Evolutionary conservation across 2,888 invertebrate genomes (phyloP), one percentile per base, ranked within the genome.

Genomic region (Megastigmus dorsalis): DNA sequence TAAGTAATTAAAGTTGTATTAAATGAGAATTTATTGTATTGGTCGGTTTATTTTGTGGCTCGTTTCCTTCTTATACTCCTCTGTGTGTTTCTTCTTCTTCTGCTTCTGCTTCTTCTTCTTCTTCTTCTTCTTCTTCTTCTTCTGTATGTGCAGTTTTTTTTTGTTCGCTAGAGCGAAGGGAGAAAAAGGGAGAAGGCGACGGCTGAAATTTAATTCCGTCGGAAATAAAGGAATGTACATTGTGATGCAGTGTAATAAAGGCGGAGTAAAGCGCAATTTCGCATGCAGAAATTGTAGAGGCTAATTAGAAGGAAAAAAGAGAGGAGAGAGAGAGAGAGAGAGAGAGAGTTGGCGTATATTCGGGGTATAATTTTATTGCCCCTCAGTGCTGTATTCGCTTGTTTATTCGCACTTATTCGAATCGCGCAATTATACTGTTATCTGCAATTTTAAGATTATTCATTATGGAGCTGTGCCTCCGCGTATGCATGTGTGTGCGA

Each of bases 1-100:
- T 54, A 45, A 73, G 73, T 54, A 52, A 73, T 74, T 65, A 70
- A 65, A 74, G 41, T 45, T 59, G 59, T 52, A 70, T 69, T 52
- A 54, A 71, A 71, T 30, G 60, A 67, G 66, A 55, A 62, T 70
- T 66, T 54, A 75, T 70, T 65, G 63, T 52, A 67, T 71, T 18
- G 43, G 43, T 28, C 41, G 18, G n/a, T 36, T 30, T 6, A 9
- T 62, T 28, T 43, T 54, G 15, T 13, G 20, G 26, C n/a, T 10
- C 15, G 15, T 18, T 18, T 45, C 18, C 9, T 41, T 41, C 13
- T 45, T 45, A 6, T n/a, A n/a, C n/a, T n/a, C n/a, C n/a, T n/a
- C n/a, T n/a, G n/a, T n/a, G n/a, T n/a, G n/a, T n/a, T n/a, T n/a
- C n/a, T 18, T 66, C 30, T 38, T 26, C n/a, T 38, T 48, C 3